These are phyloP conservation scores for Lanius ludovicianus DNA, from an alignment of 2,113 vertebrate species.

Conservation along the genomic window DNA sequence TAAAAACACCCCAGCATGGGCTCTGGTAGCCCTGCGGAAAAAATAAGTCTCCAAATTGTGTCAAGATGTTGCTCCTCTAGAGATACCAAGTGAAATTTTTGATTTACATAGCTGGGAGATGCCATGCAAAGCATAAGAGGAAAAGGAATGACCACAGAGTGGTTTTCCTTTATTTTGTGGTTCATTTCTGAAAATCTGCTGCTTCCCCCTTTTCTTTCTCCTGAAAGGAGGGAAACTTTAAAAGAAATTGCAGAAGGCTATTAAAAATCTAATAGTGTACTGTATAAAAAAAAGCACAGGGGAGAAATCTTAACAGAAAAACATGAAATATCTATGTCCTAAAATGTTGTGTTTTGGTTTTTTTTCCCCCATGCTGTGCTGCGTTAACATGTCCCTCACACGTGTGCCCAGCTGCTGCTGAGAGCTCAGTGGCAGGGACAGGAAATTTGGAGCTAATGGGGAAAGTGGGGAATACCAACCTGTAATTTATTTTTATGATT, in stretches of 20 bases:
- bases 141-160: neutral
- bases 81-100: neutral
- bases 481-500: neutral
- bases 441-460: neutral
- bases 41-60: neutral
- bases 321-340: neutral
- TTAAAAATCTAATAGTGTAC: neutral
- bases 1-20: neutral
- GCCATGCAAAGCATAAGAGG: neutral
- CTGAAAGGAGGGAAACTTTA: neutral
- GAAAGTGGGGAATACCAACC: neutral
- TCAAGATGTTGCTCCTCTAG: neutral
- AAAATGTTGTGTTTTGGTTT: neutral
- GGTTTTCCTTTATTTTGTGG: constrained; percentile 18
- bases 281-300: neutral
- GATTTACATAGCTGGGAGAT: constrained; percentile 12
- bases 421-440: neutral
- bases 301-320: neutral
- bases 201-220: neutral
- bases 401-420: neutral
- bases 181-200: neutral
- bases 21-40: neutral
- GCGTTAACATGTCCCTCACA: neutral
- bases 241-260: neutral
- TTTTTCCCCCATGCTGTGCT: neutral